Percentiles rank a stretch among this genome's conserved stretches.
These are phyloP conservation scores for Griposia aprilina DNA, from an alignment of 2,888 invertebrate species.

Conservation along the genomic window DNA sequence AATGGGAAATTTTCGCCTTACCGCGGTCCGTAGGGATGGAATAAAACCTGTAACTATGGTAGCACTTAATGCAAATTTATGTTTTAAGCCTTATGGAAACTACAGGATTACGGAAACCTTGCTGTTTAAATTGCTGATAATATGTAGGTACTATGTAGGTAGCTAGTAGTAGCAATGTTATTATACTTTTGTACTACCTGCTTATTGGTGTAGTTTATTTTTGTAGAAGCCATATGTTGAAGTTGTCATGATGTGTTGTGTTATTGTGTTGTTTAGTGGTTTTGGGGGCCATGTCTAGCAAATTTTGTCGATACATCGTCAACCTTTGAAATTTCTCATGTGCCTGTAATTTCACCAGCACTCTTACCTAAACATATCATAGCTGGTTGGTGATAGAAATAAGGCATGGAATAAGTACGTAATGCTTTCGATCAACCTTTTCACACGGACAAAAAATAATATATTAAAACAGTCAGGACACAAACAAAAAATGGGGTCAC, in stretches of 20 bases:
- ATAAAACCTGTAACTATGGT: slow-evolving; percentile 63
- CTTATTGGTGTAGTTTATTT: neutral
- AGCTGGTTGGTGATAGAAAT: neutral
- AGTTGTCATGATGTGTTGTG: too few relatives aligned
- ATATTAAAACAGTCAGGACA: neutral
- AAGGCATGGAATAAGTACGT: too few relatives aligned
- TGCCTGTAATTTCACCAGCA: neutral
- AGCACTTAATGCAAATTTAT: slow-evolving; percentile 61
- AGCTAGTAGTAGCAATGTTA: neutral
- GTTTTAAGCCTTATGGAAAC: slow-evolving; percentile 43
- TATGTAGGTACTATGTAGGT: neutral
- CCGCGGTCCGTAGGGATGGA: slow-evolving; percentile 69
- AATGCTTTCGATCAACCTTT: neutral
- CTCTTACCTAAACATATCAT: neutral
- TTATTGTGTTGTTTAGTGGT: too few relatives aligned
- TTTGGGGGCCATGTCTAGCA: neutral
- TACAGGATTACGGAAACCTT: slow-evolving; percentile 8
- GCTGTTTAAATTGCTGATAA: slow-evolving; percentile 15
- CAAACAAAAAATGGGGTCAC: too few relatives aligned
- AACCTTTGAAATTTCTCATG: neutral
- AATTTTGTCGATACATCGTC: neutral
- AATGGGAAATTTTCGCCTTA: slow-evolving; percentile 78
- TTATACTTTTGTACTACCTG: neutral
- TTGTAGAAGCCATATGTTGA: neutral
- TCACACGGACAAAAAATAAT: neutral